Evolutionary conservation across 2,888 invertebrate genomes (phyloP).

Genomic region (Dysmachus trigonus): DNA sequence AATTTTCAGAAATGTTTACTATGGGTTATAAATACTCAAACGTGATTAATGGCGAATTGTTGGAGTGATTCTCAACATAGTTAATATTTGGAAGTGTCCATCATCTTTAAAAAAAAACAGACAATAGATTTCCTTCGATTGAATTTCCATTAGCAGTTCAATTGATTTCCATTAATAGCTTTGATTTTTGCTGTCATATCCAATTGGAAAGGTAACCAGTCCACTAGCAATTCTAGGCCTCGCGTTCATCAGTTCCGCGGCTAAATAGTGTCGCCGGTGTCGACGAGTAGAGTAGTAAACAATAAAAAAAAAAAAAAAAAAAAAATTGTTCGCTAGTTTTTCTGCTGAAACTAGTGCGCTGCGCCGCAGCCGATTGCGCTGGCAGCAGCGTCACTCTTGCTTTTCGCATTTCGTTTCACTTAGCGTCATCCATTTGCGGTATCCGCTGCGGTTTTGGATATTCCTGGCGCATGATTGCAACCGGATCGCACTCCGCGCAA

Average conservation of each 20-base stretch:
- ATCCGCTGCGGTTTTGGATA: slow-evolving; percentile 17
- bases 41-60: too few species aligned
- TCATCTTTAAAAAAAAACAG: too few species aligned
- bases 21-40: too few species aligned
- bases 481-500: not conserved
- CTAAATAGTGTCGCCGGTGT: not conserved
- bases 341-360: not conserved
- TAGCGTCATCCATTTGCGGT: slow-evolving; percentile 19
- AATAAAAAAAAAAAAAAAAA: not conserved
- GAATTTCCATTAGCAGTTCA: not conserved
- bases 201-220: not conserved
- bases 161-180: not conserved
- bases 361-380: not conserved
- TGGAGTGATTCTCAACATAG: too few species aligned
- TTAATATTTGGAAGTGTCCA: too few species aligned
- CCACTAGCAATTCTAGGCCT: not conserved
- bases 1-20: too few species aligned
- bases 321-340: not conserved
- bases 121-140: not conserved
- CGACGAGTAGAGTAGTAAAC: not conserved
- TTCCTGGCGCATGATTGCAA: slow-evolving; percentile 34
- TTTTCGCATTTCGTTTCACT: slow-evolving; percentile 9
- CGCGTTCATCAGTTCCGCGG: not conserved
- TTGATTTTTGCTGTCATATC: not conserved
- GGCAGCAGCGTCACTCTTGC: not conserved